Evolutionary conservation across 2,888 invertebrate genomes (phyloP), one percentile per base, ranked within the genome.

Genomic region (Melikaiella ostensackeni): DNA sequence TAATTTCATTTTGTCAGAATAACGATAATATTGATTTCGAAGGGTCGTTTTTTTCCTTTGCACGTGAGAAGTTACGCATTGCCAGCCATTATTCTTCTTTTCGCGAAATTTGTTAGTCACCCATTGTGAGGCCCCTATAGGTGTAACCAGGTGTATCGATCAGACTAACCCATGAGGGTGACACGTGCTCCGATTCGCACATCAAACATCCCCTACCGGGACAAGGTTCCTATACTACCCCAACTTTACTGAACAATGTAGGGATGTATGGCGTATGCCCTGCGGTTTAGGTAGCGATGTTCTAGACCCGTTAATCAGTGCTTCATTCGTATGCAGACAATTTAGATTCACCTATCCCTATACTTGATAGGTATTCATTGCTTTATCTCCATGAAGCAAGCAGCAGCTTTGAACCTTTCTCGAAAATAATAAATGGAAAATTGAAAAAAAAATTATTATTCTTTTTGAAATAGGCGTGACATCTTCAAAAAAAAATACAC

Each of bases 171-270:
- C 70, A 70, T 33, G 82, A 80, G 75, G 75, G 77, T 63, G 88
- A 87, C 88, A 88, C 87, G 88, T 88, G 88, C 85, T 86, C 79
- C 76, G 83, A 84, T 88, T 88, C 88, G 85, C 88, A 88, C 87
- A 83, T 87, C 85, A 85, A 87, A 85, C 83, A 85, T 76, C 78
- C 81, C 74, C 70, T 74, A 77, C 74, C 79, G 35, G 76, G 50
- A 70, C 50, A 70, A 70, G 70, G 50, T 46, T 50, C 74, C 63
- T 21, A 27, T 27, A 59, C 59, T 59, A 59, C 59, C 59, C 59
- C 24, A 27, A 59, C 59, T 59, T 59, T 59, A 24, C 16, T 59
- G 59, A 59, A 70, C 70, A 70, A 50, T 30, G 38, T 42, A 16
- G 38, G 64, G 30, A 50, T 70, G n/a, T 70, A 66, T 46, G 27